phyloP scores from a whole-genome alignment of 2,797 vertebrate genomes.

The Hydrocynus forskahlii region DNA sequence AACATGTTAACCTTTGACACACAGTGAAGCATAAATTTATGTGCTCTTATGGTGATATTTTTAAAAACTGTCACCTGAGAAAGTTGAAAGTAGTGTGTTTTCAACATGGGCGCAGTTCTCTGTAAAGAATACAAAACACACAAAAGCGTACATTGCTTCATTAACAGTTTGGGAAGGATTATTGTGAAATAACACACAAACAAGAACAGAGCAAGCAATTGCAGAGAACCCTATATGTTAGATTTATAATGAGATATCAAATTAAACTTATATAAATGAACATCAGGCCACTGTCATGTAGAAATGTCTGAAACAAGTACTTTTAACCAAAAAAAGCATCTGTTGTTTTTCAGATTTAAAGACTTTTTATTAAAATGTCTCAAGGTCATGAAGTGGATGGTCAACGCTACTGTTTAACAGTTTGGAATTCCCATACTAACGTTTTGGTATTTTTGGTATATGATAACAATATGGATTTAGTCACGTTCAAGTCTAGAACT shows the following conservation, averaged over 20 bases:
- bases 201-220: neutral
- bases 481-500: too few relatives aligned
- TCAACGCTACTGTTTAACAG: too few relatives aligned
- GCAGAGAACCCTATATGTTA: neutral
- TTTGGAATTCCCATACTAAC: too few relatives aligned
- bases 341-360: neutral
- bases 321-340: too few relatives aligned
- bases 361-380: too few relatives aligned
- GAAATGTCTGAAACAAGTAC: too few relatives aligned
- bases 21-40: slow-evolving; percentile 33
- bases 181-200: neutral
- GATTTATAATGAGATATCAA: neutral
- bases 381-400: neutral
- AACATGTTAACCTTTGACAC: slow-evolving; percentile 39
- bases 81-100: neutral
- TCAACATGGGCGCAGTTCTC: neutral
- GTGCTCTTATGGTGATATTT: slow-evolving; percentile 37
- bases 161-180: neutral
- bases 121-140: slow-evolving; percentile 36
- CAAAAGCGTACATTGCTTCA: neutral
- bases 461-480: too few relatives aligned
- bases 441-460: too few relatives aligned
- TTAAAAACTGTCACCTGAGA: slow-evolving; percentile 28
- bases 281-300: neutral
- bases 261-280: neutral